Conservation (phyloP, 2,888 invertebrate species). For the Mechanitis mazaeus region DNA sequence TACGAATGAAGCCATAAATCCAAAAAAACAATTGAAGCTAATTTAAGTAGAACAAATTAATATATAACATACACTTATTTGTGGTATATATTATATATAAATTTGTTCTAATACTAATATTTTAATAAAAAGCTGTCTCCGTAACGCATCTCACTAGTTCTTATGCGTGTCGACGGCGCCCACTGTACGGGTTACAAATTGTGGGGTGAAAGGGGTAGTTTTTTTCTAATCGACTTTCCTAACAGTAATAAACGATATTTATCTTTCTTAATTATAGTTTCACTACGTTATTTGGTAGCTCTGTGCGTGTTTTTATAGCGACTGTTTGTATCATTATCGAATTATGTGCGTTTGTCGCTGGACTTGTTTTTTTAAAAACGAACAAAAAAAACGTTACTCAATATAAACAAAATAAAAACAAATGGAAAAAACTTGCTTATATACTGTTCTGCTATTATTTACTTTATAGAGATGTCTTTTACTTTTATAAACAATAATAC, state of each 20-base stretch:
- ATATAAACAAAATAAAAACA: too few species aligned
- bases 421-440: too few species aligned
- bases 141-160: constrained; percentile 39
- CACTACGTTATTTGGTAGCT: constrained; percentile 69
- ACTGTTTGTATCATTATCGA: constrained; percentile 70
- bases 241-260: constrained; percentile 77
- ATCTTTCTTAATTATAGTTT: constrained; percentile 76
- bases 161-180: constrained; percentile 70
- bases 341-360: constrained; percentile 67
- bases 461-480: too few species aligned
- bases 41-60: too few species aligned
- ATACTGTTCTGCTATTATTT: too few species aligned
- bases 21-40: too few species aligned
- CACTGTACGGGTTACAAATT: constrained; percentile 77
- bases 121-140: constrained; percentile 43
- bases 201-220: constrained; percentile 77
- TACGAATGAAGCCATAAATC: too few species aligned
- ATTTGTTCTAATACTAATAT: too few species aligned
- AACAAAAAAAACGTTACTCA: background rate
- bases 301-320: constrained; percentile 65
- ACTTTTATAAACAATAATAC: too few species aligned
- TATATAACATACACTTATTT: too few species aligned
- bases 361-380: constrained; percentile 22
- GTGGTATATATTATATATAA: too few species aligned
- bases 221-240: constrained; percentile 76